Base-by-base conservation (phyloP, 2,797 vertebrate species). In the Erethizon dorsatum region DNA sequence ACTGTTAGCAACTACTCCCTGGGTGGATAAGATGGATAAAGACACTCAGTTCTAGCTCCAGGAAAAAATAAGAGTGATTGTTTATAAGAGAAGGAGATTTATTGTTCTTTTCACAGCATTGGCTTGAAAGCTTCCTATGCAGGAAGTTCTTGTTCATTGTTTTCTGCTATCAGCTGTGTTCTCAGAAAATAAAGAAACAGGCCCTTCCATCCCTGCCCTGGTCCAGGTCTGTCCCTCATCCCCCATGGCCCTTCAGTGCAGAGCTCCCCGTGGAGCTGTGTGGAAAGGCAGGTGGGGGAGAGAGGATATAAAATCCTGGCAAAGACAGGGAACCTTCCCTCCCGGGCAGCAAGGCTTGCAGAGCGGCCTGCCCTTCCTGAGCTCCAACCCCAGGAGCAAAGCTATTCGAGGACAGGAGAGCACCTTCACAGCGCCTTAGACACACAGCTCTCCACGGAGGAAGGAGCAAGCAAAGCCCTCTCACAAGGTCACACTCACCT, bases 91-190 rank as follows among this genome's bases (percentile, higher is more conserved):
- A 67, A 84, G 26, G 41, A 84, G 10, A 2, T 89, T 28, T 90
- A 17, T 22, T 87, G 52, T 69, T 80, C 57, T 69, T 61, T 95
- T 45, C 2, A 69, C 37, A 17, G 33, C 67, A 80, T 13, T 59
- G 13, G 15, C 52, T 52, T 65, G 57, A 86, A 90, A 93, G 73
- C 50, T 78, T 41, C 57, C 65, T 73, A 80, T 96, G 37, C 45
- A 85, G 77, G 20, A 96, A 63, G 52, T 86, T 84, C 61, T 37
- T 83, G 52, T 18, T 41, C 47, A 85, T 88, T 73, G 50, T 94
- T 94, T 93, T 92, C 77, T 78, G 52, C 33, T 59, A 50, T 57
- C 50, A 47, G n/a, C 33, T 17, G 56, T 14, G 56, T 91, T 33
- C 59, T 89, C 63, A 57, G 45, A 83, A 82, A 83, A 63, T 10